Base-by-base conservation (phyloP, 92 coral and sea anemone species). In the Phenganax subtilis region DNA sequence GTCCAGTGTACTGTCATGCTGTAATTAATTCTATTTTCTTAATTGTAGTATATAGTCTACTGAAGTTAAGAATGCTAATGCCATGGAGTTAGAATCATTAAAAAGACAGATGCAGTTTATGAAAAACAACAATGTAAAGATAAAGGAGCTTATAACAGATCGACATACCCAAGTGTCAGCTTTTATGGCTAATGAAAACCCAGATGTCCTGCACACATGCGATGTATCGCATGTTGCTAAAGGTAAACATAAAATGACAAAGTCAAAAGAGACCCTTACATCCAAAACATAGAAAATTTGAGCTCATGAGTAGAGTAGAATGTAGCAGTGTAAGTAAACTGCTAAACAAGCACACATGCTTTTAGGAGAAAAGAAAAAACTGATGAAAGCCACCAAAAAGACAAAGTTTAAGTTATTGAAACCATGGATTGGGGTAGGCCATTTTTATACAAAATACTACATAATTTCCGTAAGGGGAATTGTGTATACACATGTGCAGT, bases 81-180 rank as follows among this genome's bases (percentile, higher is more conserved):
- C 81, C 54, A 72, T 82, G 85, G 85, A 82, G 81, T 57, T 82
- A n/a, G 85, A 82, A 82, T 82, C 85, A 72, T 57, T 82, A 55
- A 82, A 82, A 82, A 82, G 85, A 14, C 85, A 82, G 77, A 82
- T 82, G 17, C n/a, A 75, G 76, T 82, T 82, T 54, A 55, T 73
- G 85, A 76, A 72, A 82, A 58, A 75, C 7, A 58, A 82, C 52
- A 76, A 76, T 70, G 81, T 60, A 44, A 65, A 82, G 81, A 82
- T 82, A 72, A 71, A 65, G 54, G 77, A 81, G 84, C 57, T 81
- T 66, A 73, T 75, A 70, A 75, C 86, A 58, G 86, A 84, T 84
- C 57, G 86, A 51, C 86, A 84, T 51, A 75, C 71, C 57, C 86
- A 84, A 84, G 86, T 84, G 17, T 76, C 81, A 7, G 81, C 81